Evolutionary conservation across 2,797 vertebrate genomes (phyloP).

Genomic region (Pyrocephalus nanus): DNA sequence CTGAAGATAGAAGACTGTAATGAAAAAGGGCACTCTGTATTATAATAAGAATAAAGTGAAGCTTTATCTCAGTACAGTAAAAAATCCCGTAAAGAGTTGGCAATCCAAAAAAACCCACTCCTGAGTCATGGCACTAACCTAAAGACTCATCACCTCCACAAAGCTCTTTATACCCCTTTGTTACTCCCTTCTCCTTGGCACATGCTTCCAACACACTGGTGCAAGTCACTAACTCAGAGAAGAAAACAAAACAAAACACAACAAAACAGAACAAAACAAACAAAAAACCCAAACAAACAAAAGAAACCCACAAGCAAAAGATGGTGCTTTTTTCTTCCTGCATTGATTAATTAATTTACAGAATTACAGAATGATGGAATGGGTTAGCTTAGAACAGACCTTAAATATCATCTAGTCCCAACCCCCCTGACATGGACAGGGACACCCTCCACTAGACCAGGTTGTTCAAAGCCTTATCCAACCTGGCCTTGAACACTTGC

Average conservation of each 20-base stretch:
- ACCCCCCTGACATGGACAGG: background rate
- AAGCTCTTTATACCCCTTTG: background rate
- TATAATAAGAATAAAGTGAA: background rate
- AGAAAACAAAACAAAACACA: background rate
- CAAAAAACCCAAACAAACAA: background rate
- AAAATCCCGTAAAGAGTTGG: background rate
- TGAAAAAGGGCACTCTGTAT: background rate
- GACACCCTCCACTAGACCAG: too few relatives aligned
- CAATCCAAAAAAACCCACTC: background rate
- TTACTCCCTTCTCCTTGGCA: background rate
- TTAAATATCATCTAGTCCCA: background rate
- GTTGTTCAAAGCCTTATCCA: background rate
- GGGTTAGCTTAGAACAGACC: background rate
- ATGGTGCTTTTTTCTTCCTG: background rate
- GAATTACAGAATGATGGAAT: background rate
- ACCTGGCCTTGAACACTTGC: background rate
- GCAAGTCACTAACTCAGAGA: background rate
- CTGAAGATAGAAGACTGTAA: background rate
- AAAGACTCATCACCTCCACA: background rate
- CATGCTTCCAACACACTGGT: background rate
- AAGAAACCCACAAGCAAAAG: background rate
- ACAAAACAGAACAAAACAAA: too few relatives aligned
- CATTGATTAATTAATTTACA: background rate
- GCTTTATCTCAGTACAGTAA: background rate
- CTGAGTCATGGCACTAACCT: background rate